Evolutionary conservation across 2,797 vertebrate species (phyloP).

Genomic region (Ptychobarbus kaznakovi): DNA sequence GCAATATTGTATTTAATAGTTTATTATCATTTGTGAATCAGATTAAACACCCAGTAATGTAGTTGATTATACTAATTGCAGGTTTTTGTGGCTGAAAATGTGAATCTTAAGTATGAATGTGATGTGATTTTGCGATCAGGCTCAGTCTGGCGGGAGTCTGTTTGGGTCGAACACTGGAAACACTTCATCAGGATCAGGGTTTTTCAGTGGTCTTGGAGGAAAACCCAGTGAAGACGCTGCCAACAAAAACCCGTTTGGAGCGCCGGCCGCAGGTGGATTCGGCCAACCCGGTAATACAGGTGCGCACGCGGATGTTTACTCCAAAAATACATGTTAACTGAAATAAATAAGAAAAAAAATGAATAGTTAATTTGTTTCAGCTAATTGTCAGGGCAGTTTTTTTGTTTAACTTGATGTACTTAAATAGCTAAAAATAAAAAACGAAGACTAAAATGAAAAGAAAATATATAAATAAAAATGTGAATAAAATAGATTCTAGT

Average conservation of each 20-base stretch:
- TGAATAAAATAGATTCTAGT: not conserved
- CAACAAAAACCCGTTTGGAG: constrained; percentile 94
- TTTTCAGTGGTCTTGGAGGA: constrained; percentile 95
- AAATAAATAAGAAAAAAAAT: not conserved
- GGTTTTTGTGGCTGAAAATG: not conserved
- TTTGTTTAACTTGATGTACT: not conserved
- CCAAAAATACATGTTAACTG: not conserved
- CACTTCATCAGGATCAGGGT: constrained; percentile 78
- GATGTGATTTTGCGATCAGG: constrained; percentile 54
- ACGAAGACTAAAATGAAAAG: not conserved
- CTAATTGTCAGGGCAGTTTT: not conserved
- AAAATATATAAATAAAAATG: not conserved
- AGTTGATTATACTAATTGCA: not conserved
- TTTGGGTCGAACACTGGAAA: constrained; percentile 82
- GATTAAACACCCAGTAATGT: not conserved
- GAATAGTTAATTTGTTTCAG: not conserved
- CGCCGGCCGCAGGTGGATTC: constrained; percentile 81
- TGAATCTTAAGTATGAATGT: not conserved
- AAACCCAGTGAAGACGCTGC: constrained; percentile 96
- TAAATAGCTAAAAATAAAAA: not conserved
- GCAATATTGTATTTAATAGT: not conserved
- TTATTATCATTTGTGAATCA: not conserved
- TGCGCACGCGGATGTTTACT: constrained; percentile 41
- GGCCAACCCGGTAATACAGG: constrained; percentile 78
- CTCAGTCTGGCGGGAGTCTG: constrained; percentile 78